Evolutionary conservation across 2,797 vertebrate genomes (phyloP).

Genomic region (Parauchenoglanis ngamensis): DNA sequence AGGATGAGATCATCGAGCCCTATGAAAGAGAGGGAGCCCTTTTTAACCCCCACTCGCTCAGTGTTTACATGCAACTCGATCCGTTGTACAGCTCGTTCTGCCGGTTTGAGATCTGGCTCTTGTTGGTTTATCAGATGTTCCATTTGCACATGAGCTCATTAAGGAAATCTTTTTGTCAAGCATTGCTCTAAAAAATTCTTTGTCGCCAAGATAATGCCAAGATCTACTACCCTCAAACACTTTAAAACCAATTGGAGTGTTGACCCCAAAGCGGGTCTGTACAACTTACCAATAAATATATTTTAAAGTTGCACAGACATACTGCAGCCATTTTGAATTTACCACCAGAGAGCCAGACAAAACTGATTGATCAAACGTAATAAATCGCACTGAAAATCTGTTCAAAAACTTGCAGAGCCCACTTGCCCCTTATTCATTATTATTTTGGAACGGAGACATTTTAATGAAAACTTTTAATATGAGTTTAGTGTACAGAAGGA

Average conservation of each 20-base stretch:
- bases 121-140: background rate
- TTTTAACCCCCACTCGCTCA: background rate
- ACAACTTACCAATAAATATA: background rate
- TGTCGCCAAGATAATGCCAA: background rate
- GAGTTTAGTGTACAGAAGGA: background rate
- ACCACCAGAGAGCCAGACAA: background rate
- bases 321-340: background rate
- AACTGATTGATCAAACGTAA: background rate
- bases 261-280: background rate
- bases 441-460: background rate
- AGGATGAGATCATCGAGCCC: conserved; percentile 23
- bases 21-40: conserved; percentile 21
- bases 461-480: background rate
- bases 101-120: background rate
- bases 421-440: background rate
- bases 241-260: background rate
- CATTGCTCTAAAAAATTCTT: background rate
- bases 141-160: background rate
- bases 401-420: background rate
- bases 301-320: background rate
- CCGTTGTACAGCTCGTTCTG: conserved; percentile 1
- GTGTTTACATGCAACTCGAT: conserved; percentile 28
- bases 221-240: background rate
- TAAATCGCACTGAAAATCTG: background rate
- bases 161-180: background rate